Percentiles rank a stretch among this genome's conserved stretches.
Conservation (phyloP, 2,888 invertebrate species). For the Ornithoptera alexandrae region DNA sequence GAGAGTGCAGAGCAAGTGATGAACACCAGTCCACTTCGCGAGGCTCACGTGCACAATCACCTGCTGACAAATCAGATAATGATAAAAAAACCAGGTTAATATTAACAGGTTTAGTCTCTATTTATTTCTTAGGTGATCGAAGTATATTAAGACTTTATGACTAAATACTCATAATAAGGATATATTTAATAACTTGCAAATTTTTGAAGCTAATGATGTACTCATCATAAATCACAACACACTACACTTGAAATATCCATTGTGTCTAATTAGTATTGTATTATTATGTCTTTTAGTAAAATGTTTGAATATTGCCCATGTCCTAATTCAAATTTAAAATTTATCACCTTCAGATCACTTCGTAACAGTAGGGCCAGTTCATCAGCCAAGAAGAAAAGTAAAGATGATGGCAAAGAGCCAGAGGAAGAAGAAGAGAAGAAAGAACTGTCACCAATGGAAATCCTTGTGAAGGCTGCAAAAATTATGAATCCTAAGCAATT, state of each 20-base stretch:
- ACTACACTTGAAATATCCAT: too few relatives aligned
- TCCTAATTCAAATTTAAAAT: not conserved
- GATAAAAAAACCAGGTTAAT: conserved; percentile 66
- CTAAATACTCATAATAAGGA: too few relatives aligned
- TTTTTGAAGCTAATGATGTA: too few relatives aligned
- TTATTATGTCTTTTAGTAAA: too few relatives aligned
- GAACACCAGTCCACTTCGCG: conserved; percentile 58
- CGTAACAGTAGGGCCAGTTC: conserved; percentile 59
- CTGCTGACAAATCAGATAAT: conserved; percentile 60
- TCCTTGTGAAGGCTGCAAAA: conserved; percentile 89
- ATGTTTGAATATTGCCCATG: too few relatives aligned
- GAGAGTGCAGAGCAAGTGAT: conserved; percentile 84
- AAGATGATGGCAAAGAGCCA: conserved; percentile 45
- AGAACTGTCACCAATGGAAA: conserved; percentile 83
- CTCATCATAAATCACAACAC: too few relatives aligned
- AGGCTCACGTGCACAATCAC: conserved; percentile 63
- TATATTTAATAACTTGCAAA: too few relatives aligned
- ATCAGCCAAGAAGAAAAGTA: conserved; percentile 54
- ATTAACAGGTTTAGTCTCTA: not conserved
- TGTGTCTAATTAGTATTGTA: too few relatives aligned
- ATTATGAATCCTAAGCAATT: conserved; percentile 94
- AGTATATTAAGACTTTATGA: too few relatives aligned
- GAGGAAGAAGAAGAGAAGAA: conserved; percentile 44
- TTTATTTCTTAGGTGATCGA: too few relatives aligned
- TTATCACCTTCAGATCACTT: conserved; percentile 42